phyloP scores from a whole-genome alignment of 1,140 invertebrate genomes.

The Cyphomyrmex costatus region DNA sequence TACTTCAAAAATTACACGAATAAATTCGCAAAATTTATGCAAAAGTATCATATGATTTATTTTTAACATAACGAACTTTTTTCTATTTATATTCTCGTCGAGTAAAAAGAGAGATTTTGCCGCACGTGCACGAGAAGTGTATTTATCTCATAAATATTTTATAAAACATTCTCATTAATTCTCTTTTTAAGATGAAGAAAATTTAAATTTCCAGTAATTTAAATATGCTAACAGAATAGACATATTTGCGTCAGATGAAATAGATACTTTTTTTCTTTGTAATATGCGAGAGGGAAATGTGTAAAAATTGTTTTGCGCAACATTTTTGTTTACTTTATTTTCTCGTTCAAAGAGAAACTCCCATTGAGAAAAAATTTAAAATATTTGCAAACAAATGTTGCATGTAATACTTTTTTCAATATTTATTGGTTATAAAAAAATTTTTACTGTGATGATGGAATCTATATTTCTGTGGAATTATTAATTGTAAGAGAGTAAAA shows the following conservation, averaged over 20 bases:
- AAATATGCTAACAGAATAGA: not conserved
- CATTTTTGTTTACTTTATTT: not conserved
- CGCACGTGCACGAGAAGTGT: not conserved
- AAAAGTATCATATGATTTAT: not conserved
- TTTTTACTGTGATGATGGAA: too few species aligned
- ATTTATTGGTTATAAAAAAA: too few species aligned
- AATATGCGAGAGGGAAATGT: not conserved
- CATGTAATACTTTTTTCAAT: too few species aligned
- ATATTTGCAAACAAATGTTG: too few species aligned
- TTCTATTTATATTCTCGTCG: not conserved
- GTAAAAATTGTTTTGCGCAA: not conserved
- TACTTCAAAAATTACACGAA: not conserved
- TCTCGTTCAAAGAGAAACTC: not conserved
- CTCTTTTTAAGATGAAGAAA: not conserved
- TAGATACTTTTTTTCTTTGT: not conserved
- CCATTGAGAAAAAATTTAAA: too few species aligned
- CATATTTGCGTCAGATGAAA: not conserved
- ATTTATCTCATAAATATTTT: conserved; percentile 5
- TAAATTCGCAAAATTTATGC: not conserved
- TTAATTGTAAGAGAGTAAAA: too few species aligned
- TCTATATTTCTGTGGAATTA: too few species aligned
- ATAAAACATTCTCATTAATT: conserved; percentile 27
- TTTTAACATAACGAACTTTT: not conserved
- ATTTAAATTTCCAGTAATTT: conserved; percentile 4
- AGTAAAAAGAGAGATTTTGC: not conserved